phyloP scores from a whole-genome alignment of 2,888 invertebrate genomes.

The Bombylius major region DNA sequence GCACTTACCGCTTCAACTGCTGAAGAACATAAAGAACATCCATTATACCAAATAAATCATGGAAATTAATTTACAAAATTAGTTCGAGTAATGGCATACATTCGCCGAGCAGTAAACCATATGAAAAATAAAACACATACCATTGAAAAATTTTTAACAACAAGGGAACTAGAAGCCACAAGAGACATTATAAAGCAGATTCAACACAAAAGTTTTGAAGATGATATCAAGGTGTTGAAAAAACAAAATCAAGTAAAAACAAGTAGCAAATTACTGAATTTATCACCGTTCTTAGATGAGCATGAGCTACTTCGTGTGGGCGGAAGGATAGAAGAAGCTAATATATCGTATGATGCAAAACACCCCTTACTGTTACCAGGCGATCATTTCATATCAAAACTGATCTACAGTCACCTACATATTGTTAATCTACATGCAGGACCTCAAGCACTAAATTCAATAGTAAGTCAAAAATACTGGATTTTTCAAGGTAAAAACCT shows the following conservation, averaged over 20 bases:
- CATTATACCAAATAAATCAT: background rate
- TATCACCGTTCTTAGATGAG: background rate
- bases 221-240: too few relatives aligned
- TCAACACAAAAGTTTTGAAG: too few relatives aligned
- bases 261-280: too few relatives aligned
- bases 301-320: constrained; percentile 2
- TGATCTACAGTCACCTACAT: constrained; percentile 3
- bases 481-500: background rate
- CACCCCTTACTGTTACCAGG: constrained; percentile 20
- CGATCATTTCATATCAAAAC: constrained; percentile 7
- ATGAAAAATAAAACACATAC: too few relatives aligned
- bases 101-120: background rate
- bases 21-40: background rate
- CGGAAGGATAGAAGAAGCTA: background rate
- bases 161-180: too few relatives aligned
- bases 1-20: background rate
- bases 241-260: too few relatives aligned
- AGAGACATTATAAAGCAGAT: too few relatives aligned
- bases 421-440: constrained; percentile 5
- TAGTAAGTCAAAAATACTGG: constrained; percentile 1
- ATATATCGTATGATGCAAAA: constrained; percentile 10
- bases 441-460: background rate
- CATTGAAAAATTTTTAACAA: too few relatives aligned
- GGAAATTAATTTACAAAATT: background rate
- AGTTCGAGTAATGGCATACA: background rate